Evolutionary conservation across 2,113 vertebrate genomes (phyloP).

Genomic region (Sardina pilchardus): DNA sequence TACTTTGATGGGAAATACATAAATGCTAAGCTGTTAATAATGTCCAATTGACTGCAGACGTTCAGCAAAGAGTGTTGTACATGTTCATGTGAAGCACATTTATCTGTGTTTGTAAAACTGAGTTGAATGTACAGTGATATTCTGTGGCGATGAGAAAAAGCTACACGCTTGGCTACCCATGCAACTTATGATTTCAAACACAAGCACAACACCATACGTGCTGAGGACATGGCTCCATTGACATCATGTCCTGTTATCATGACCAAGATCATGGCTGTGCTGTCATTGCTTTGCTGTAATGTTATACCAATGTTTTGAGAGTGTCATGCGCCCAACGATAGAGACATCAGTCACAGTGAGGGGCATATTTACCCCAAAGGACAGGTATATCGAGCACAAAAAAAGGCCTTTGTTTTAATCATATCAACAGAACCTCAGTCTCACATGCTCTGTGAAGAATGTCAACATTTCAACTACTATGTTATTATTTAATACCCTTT

Average conservation of each 20-base stretch:
- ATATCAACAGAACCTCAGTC: conserved; percentile 74
- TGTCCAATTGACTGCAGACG: conserved; percentile 30
- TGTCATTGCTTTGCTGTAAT: neutral
- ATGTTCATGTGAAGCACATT: conserved; percentile 23
- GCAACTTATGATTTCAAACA: conserved; percentile 39
- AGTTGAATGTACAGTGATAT: conserved; percentile 47
- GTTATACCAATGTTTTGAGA: neutral
- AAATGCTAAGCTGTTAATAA: conserved; percentile 21
- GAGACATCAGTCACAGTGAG: conserved; percentile 3
- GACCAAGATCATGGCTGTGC: neutral
- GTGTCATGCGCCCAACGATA: neutral
- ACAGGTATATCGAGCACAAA: conserved; percentile 25
- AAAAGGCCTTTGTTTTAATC: conserved; percentile 75
- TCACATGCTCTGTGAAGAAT: conserved; percentile 74
- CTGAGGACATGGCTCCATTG: neutral
- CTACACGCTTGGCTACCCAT: conserved; percentile 14
- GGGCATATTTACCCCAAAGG: conserved; percentile 8
- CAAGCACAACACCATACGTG: neutral
- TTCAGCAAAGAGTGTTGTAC: conserved; percentile 32
- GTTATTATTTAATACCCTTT: conserved; percentile 37
- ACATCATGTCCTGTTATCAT: conserved; percentile 11
- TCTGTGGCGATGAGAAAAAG: conserved; percentile 27
- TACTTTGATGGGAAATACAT: conserved; percentile 29
- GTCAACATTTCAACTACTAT: conserved; percentile 61
- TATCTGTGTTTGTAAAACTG: conserved; percentile 41